These are phyloP conservation scores for Cynopterus sphinx DNA, from an alignment of 2,797 vertebrate species.

Conservation along the genomic window DNA sequence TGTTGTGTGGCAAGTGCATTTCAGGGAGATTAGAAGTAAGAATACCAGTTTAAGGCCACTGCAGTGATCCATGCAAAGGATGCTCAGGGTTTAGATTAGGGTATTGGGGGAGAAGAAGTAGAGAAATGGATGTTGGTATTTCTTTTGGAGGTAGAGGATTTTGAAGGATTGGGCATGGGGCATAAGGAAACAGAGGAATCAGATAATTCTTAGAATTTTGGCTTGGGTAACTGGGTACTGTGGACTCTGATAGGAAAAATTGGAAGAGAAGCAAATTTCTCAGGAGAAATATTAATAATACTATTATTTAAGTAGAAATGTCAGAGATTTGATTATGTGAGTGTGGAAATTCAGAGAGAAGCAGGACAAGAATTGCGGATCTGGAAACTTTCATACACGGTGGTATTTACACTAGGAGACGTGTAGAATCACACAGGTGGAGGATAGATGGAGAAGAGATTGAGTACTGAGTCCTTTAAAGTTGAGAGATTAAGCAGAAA, in stretches of 20 bases:
- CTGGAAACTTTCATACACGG: background rate
- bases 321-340: background rate
- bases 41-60: background rate
- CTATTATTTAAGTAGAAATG: background rate
- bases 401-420: background rate
- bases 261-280: background rate
- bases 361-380: background rate
- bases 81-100: background rate
- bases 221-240: background rate
- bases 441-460: background rate
- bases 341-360: background rate
- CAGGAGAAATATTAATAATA: background rate
- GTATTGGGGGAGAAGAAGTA: background rate
- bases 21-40: background rate
- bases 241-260: background rate
- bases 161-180: background rate
- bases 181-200: background rate
- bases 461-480: background rate
- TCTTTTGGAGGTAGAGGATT: background rate
- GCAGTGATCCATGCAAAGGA: background rate
- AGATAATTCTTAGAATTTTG: background rate
- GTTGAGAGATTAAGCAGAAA: background rate
- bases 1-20: background rate
- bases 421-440: background rate
- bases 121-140: background rate